Percentiles rank a stretch among this genome's conserved stretches.
phyloP scores from a whole-genome alignment of 2,797 vertebrate species.

The Chrysocyon brachyurus region DNA sequence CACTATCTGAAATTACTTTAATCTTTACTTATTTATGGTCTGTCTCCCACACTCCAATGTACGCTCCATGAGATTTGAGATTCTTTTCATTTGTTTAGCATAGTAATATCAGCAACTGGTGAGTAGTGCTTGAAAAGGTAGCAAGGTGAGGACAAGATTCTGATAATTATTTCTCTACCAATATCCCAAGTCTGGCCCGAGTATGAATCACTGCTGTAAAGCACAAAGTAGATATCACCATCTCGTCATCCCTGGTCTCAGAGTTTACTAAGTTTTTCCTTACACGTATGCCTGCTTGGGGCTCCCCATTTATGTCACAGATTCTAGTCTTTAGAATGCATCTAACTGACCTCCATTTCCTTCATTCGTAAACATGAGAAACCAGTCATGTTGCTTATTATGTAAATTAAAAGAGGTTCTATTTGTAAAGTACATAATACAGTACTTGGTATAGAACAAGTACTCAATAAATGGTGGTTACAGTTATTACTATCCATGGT shows the following conservation, averaged over 20 bases:
- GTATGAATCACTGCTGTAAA: conserved; percentile 27
- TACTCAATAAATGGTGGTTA: not conserved
- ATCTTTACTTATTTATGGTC: not conserved
- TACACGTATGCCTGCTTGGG: not conserved
- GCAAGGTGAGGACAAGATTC: not conserved
- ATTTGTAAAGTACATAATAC: not conserved
- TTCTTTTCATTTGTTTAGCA: not conserved
- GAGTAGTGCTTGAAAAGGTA: conserved; percentile 5
- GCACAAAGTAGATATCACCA: not conserved
- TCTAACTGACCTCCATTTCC: not conserved
- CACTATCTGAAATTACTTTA: not conserved
- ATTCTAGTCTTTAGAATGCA: not conserved
- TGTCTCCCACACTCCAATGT: not conserved
- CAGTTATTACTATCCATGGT: not conserved
- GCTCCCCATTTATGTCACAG: not conserved
- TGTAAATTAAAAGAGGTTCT: conserved; percentile 30
- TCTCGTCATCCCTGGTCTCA: not conserved
- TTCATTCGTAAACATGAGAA: conserved; percentile 44
- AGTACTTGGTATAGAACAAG: not conserved
- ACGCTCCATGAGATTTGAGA: not conserved
- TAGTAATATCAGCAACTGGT: not conserved
- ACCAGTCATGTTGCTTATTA: not conserved
- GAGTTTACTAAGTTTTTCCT: conserved; percentile 27
- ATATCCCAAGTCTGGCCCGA: not conserved
- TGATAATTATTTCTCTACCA: conserved; percentile 26